These are phyloP conservation scores for Mus pahari DNA, from an alignment of 2,113 vertebrate genomes.

Conservation along the genomic window DNA sequence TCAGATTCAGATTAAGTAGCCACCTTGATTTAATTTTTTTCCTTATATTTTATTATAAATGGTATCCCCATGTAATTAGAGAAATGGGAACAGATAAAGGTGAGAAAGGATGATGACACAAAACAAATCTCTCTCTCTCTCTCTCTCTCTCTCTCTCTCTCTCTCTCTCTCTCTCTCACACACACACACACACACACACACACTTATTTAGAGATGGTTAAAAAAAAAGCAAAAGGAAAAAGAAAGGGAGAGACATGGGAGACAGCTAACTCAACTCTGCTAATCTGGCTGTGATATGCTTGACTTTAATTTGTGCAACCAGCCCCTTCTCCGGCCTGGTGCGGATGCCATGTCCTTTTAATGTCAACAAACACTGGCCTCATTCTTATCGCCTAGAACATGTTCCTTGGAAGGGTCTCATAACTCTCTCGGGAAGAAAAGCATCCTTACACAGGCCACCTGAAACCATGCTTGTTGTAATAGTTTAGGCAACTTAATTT, in stretches of 20 bases:
- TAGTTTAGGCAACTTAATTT: conserved; percentile 57
- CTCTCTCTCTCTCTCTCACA: no score
- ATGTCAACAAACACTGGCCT: conserved; percentile 96
- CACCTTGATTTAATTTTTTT: conserved; percentile 59
- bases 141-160: background rate
- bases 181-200: no score
- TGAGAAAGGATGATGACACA: conserved; percentile 12
- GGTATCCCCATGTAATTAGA: conserved; percentile 64
- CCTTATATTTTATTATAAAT: conserved; percentile 63
- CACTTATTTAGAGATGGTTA: conserved; percentile 28
- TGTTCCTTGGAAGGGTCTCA: conserved; percentile 80
- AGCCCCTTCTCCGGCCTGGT: conserved; percentile 90
- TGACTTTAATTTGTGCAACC: conserved; percentile 95
- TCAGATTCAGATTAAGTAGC: conserved; percentile 69
- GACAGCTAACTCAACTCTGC: conserved; percentile 75
- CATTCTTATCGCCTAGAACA: conserved; percentile 87
- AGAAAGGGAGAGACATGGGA: background rate
- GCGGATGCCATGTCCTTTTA: conserved; percentile 98
- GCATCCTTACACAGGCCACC: accelerated
- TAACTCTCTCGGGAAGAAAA: conserved; percentile 61
- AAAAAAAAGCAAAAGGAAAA: background rate
- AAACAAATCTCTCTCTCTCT: conserved; percentile 74
- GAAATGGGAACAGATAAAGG: conserved; percentile 57
- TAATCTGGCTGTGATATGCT: conserved; percentile 86
- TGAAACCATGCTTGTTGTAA: conserved; percentile 7